Percentiles rank a stretch among this genome's conserved stretches.
These are phyloP conservation scores for Drosophila kikkawai DNA, from an alignment of 1,140 invertebrate species.

Conservation along the genomic window DNA sequence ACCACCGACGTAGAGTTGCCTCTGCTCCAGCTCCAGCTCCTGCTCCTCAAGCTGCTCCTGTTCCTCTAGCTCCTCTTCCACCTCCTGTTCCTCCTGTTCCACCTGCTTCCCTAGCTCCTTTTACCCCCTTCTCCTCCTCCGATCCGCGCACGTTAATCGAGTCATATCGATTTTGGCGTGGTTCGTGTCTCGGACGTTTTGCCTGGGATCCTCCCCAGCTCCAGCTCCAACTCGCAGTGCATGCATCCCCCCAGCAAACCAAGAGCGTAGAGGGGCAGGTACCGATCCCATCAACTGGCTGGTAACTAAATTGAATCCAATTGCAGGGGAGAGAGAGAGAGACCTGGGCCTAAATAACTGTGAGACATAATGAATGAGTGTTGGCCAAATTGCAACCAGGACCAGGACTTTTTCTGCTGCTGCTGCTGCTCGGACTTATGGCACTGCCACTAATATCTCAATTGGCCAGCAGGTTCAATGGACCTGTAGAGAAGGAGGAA, in stretches of 20 bases:
- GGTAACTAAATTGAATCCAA: constrained; percentile 82
- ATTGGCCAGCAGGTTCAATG: constrained; percentile 63
- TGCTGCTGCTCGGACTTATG: not conserved
- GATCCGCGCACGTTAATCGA: constrained; percentile 76
- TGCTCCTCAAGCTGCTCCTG: not conserved
- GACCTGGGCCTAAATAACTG: constrained; percentile 27
- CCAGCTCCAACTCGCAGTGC: not conserved
- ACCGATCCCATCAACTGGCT: constrained; percentile 55
- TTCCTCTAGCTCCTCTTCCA: not conserved
- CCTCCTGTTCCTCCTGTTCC: not conserved
- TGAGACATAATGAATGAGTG: constrained; percentile 85
- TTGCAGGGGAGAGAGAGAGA: constrained; percentile 39
- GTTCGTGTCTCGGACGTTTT: constrained; percentile 81
- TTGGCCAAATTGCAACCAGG: constrained; percentile 83
- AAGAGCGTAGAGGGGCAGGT: not conserved
- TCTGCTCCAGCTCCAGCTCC: not conserved
- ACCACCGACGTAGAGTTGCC: constrained; percentile 27
- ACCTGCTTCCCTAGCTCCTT: not conserved
- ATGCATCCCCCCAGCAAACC: constrained; percentile 1
- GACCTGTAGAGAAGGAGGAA: constrained; percentile 17
- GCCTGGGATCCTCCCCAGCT: constrained; percentile 39
- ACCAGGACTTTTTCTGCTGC: constrained; percentile 6
- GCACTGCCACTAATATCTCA: constrained; percentile 70
- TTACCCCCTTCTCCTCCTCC: not conserved
- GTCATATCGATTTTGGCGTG: constrained; percentile 81